These are phyloP conservation scores for Plectus sambesii DNA, from an alignment of 1,140 invertebrate genomes.

Conservation along the genomic window DNA sequence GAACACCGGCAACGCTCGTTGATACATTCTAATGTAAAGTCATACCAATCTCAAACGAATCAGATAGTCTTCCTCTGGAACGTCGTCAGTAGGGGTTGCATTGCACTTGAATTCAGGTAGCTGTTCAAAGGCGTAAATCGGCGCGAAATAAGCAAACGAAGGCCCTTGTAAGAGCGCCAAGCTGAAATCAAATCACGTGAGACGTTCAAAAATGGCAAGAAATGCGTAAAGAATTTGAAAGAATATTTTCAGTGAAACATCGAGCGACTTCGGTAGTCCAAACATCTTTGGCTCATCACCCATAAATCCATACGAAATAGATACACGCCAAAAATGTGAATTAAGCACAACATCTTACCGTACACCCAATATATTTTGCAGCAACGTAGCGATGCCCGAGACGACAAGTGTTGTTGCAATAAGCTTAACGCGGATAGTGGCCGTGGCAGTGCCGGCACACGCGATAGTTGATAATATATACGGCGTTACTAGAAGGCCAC, in stretches of 20 bases:
- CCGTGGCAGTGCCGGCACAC: conserved; percentile 18
- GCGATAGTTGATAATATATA: conserved; percentile 18
- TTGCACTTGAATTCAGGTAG: conserved; percentile 20
- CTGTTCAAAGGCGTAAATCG: conserved; percentile 18
- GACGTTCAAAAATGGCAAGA: too few relatives aligned
- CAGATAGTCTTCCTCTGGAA: conserved; percentile 23
- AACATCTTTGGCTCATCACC: too few relatives aligned
- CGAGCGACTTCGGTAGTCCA: too few relatives aligned
- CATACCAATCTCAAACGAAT: too few relatives aligned
- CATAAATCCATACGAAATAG: too few relatives aligned
- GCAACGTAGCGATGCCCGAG: conserved; percentile 22
- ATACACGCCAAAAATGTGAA: too few relatives aligned
- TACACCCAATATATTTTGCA: conserved; percentile 22
- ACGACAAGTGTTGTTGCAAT: conserved; percentile 25
- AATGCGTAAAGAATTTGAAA: too few relatives aligned
- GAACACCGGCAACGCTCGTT: too few relatives aligned
- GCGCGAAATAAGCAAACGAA: conserved; percentile 25
- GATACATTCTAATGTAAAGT: too few relatives aligned
- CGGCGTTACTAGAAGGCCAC: conserved; percentile 22
- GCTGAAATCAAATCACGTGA: conserved; percentile 3
- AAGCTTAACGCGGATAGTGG: conserved; percentile 16
- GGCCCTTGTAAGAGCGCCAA: conserved; percentile 25
- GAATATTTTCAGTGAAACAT: too few relatives aligned
- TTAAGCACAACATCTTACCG: too few relatives aligned
- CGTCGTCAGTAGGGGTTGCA: conserved; percentile 14